Evolutionary conservation across 2,888 invertebrate genomes (phyloP).

Genomic region (Coleophora deauratella): DNA sequence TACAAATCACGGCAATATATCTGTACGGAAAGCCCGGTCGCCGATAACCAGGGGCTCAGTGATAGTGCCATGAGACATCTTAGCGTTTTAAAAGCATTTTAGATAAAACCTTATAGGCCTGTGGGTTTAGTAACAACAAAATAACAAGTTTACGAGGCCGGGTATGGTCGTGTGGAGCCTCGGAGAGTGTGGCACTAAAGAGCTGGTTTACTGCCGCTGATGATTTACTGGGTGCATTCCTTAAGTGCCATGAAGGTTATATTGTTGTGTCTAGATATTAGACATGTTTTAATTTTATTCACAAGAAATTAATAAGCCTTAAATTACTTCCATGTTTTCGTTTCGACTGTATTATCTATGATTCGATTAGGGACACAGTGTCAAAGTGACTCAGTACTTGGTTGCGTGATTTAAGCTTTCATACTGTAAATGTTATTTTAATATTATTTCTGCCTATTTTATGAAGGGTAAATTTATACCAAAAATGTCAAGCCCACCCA

Average conservation of each 20-base stretch:
- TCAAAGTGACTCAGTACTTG: too few relatives aligned
- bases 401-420: neutral
- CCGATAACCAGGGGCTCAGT: conserved; percentile 21
- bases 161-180: conserved; percentile 46
- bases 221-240: conserved; percentile 67
- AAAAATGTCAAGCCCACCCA: conserved; percentile 42
- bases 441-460: neutral
- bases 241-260: conserved; percentile 26
- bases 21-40: conserved; percentile 26
- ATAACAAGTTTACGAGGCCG: conserved; percentile 61
- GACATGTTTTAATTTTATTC: too few relatives aligned
- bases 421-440: neutral
- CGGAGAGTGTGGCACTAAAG: conserved; percentile 49
- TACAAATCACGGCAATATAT: conserved; percentile 57
- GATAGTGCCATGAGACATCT: conserved; percentile 38
- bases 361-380: too few relatives aligned
- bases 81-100: conserved; percentile 60
- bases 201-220: conserved; percentile 54
- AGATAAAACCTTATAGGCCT: conserved; percentile 53
- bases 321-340: too few relatives aligned
- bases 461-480: conserved; percentile 7
- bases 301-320: too few relatives aligned
- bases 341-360: too few relatives aligned
- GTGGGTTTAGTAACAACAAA: conserved; percentile 59
- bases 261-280: too few relatives aligned